These are phyloP conservation scores for Ctenodactylus gundi DNA, from an alignment of 2,113 vertebrate genomes.

Conservation along the genomic window DNA sequence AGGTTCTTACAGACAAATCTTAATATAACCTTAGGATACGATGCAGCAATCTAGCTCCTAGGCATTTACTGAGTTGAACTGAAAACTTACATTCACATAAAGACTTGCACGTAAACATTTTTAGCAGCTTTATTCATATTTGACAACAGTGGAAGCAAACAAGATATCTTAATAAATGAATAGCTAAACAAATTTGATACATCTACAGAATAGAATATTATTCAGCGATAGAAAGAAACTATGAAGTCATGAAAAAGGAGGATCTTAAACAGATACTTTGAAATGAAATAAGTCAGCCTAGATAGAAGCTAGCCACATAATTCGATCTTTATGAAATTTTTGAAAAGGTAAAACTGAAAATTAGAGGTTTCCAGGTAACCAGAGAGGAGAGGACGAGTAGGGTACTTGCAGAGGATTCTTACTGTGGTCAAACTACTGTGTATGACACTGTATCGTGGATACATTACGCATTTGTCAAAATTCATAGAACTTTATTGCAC, in stretches of 20 bases:
- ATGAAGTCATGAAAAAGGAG: background rate
- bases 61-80: background rate
- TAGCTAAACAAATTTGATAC: background rate
- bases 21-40: background rate
- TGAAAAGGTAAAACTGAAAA: background rate
- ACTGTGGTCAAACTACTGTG: background rate
- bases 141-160: background rate
- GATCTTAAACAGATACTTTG: background rate
- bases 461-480: background rate
- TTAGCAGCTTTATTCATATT: background rate
- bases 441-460: background rate
- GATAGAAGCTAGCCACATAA: background rate
- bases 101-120: background rate
- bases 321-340: background rate
- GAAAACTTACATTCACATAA: background rate
- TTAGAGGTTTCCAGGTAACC: background rate
- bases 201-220: too few relatives aligned
- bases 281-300: background rate
- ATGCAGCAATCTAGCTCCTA: background rate
- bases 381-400: background rate
- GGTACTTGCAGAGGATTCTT: background rate
- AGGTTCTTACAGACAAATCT: background rate
- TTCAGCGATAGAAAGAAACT: background rate
- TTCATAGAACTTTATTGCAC: background rate
- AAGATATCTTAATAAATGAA: background rate